Evolutionary conservation across 2,888 invertebrate species (phyloP), one percentile per base, ranked within the genome.

Genomic region (Cephus pygmeus): DNA sequence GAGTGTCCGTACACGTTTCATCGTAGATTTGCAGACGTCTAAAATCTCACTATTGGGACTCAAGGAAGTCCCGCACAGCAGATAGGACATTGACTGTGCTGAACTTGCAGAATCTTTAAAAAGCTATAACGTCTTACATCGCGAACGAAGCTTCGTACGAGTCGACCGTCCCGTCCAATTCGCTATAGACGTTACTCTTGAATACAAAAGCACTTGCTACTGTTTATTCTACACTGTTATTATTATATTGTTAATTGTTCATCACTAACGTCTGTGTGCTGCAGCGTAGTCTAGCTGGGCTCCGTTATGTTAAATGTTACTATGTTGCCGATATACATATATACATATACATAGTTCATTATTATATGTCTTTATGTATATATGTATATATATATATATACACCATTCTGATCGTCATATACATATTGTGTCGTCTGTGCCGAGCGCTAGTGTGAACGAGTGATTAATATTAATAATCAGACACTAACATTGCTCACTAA

Each of bases 231-330:
- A 36, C 56, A 40, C 40, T 40, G 40, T 40, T 40, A 40, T 40
- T 56, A 9, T 56, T 23, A 56, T 56, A 79, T 79, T 77, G 76
- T 81, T 81, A 79, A 79, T 81, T 77, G 81, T 56, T 23, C 56
- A 56, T 31, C 33, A 71, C 75, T 79, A 69, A 81, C 77, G 73
- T 80, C 82, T 79, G 73, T 78, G 79, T 75, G 77, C 80, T 73
- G 79, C 80, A 75, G 78, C 78, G 73, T 77, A 79, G 77, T 73
- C 74, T 78, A 71, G 76, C 77, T 77, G 79, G 77, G 76, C 34
- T 82, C 34, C 71, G 31, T 71, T 33, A 71, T 71, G 33, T 69
- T 71, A 71, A 71, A 71, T 71, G 71, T 71, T 71, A 34, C 56
- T 56, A 56, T 56, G 56, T 56, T 71, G 33, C 12, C 71, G 71